Base-by-base conservation (phyloP, 2,888 invertebrate genomes). In the Adelognathus sp. region DNA sequence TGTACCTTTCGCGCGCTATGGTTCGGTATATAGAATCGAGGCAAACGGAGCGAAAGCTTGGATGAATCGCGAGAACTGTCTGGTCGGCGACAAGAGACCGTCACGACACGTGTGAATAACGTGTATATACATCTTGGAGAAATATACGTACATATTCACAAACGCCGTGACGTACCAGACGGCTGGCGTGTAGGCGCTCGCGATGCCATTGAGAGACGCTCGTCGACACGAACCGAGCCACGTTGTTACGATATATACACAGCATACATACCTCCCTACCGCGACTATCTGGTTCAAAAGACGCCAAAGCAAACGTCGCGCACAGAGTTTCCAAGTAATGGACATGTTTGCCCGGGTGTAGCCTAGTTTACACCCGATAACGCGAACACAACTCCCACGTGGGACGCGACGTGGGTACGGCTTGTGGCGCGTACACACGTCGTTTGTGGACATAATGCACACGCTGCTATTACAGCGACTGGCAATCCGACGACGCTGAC, bases 311-410 rank as follows among this genome's bases (percentile, higher is more conserved):
- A 79, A 75, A 79, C 79, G 75, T 79, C 75, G 71, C 56, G 66
- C 61, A 61, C 79, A 79, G 79, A 77, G 77, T 82, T 83, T 79
- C 79, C 80, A 70, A 78, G 71, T 83, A 87, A 86, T 86, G 83
- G 85, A 86, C 87, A 86, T 83, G 85, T 86, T 85, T 86, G 85
- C 84, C 84, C 81, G 82, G 79, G 79, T 77, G 83, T 84, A 83
- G 82, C 80, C 81, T 71, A 81, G 82, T 87, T 87, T 84, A 78
- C 82, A 81, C 82, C 81, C 83, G 85, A 86, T 85, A 88, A 87
- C 84, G 82, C 64, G 81, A 75, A 71, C 80, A 77, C 67, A 61
- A 77, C 63, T 75, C 77, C 81, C 67, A 79, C 77, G 71, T 81
- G 61, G 67, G 44, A 79, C 76, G 69, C 56, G 18, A 44, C 76